These are phyloP conservation scores for Neosilurus hyrtlii DNA, from an alignment of 2,797 vertebrate species.

Conservation along the genomic window DNA sequence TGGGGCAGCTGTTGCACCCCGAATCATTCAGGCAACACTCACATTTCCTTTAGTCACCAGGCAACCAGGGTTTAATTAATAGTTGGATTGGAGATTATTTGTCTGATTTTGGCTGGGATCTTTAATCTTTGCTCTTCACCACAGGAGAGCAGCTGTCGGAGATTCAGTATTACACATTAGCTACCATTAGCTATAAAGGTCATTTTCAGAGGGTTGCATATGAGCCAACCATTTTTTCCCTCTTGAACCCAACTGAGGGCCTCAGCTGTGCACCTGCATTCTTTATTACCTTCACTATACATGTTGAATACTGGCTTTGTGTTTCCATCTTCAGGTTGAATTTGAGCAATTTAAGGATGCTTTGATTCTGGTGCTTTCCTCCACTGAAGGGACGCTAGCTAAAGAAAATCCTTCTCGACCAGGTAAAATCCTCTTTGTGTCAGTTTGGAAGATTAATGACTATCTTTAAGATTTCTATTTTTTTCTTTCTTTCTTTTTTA, in stretches of 20 bases:
- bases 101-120: conserved; percentile 28
- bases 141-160: conserved; percentile 18
- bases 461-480: neutral
- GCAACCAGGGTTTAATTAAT: conserved; percentile 42
- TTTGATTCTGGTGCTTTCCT: conserved; percentile 87
- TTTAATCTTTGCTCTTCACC: conserved; percentile 28
- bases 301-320: conserved; percentile 15
- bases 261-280: conserved; percentile 29
- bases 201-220: conserved; percentile 12
- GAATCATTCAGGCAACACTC: conserved; percentile 44
- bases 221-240: neutral
- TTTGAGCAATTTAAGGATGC: conserved; percentile 94
- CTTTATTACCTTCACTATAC: neutral
- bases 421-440: conserved; percentile 72
- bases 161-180: conserved; percentile 17
- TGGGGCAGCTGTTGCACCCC: conserved; percentile 71
- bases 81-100: conserved; percentile 21
- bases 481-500: no score
- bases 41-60: conserved; percentile 43
- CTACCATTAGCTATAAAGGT: conserved; percentile 18
- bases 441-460: neutral
- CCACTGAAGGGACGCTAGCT: conserved; percentile 64
- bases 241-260: neutral
- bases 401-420: conserved; percentile 74
- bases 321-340: conserved; percentile 76